Base-by-base conservation (phyloP, 2,888 invertebrate genomes). In the Empis stercorea region DNA sequence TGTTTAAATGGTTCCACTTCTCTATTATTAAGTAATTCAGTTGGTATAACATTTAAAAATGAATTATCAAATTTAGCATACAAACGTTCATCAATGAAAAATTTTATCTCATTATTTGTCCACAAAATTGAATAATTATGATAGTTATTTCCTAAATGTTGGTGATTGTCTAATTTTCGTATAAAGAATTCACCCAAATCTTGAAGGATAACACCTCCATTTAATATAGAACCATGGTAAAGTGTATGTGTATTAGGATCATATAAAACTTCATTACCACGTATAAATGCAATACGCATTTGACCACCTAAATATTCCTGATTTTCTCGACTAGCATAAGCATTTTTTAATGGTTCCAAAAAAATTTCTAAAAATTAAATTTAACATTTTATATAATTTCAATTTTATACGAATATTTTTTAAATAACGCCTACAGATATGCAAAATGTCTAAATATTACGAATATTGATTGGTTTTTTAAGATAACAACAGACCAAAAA, bases 71-170 rank as follows among this genome's bases (percentile, higher is more conserved):
- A 7, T 0, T 75, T 43, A 0, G 59, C 78, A 49, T 78, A 80
- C 20, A 68, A 63, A 36, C 73, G 66, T 0, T 75, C 76, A 51
- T 81, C 80, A 16, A 80, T 76, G 23, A 54, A 53, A 14, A 65
- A 55, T 1, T 54, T 30, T 30, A 68, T 56, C 3, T 54, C 45
- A 9, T 55, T 48, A 20, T 57, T 54, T 10, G 57, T 76, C 87
- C 87, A 87, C 48, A 76, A 74, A 17, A 86, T 48, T 1, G 74
- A 73, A 59, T 80, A 87, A n/a, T 73, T 73, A 58, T 87, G 87
- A 62, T 78, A 85, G 10, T 70, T 72, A 38, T 76, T 71, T 47
- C 75, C 73, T 49, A 70, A 74, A 39, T 76, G 75, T 16, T 4
- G 4, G 7, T 9, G 6, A 9, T 9, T 27, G 5, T 27, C 9